Evolutionary conservation across 2,888 invertebrate genomes (phyloP), one percentile per base, ranked within the genome.

Genomic region (Epinotia demarniana): DNA sequence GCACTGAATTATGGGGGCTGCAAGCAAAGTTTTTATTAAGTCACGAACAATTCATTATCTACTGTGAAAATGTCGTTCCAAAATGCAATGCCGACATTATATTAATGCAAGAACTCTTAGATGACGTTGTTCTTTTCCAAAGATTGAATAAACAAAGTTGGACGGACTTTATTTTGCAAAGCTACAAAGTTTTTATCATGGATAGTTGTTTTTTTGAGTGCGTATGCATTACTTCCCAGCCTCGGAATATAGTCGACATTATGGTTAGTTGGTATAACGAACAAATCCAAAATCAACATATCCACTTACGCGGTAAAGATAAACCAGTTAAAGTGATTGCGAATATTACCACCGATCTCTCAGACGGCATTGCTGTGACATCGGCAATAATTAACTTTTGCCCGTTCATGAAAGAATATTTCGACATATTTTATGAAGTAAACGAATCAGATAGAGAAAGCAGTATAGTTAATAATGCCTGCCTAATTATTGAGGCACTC

Each of bases 131-230:
- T 33, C 83, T 92, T 76, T 94, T 86, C 79, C 79, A 89, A 39
- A 88, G 93, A 79, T 81, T 93, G 55, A 91, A 86, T 78, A 94
- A 93, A 81, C 94, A 93, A 83, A 91, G 92, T 77, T 96, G 96
- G 96, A 80, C 96, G 19, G 96, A 96, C 82, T 87, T 96, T 53
- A 90, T 96, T 80, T 84, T 96, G 72, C 96, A 96, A 86, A 95
- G 94, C 61, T 96, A 95, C 81, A 96, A 95, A 86, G 92, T 94
- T 27, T 94, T 95, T 62, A 86, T 95, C 8, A 86, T 95, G 81
- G 90, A 90, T 16, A 90, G 93, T 79, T 91, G 94, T 77, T 93
- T 93, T 77, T 92, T 92, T 82, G 93, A 94, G 64, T 93, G 92
- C 76, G 86, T 91, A 33, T 92, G 92, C 81, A 84, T 90, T 27